Evolutionary conservation across 1,140 invertebrate species (phyloP).

Genomic region (Wasmannia auropunctata): DNA sequence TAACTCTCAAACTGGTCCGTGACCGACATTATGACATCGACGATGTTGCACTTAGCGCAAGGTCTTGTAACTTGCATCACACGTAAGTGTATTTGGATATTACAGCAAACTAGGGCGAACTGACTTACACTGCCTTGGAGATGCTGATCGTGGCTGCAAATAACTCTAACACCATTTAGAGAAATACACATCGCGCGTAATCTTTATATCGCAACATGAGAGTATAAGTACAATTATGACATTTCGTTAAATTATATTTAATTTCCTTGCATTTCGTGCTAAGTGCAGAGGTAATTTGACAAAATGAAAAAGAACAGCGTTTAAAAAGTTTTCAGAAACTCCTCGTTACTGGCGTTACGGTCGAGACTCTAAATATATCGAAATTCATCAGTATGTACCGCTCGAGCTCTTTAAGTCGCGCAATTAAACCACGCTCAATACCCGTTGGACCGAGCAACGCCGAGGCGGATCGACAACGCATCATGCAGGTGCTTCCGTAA

Average conservation of each 20-base stretch:
- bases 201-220: not conserved
- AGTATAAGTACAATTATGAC: not conserved
- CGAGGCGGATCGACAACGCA: not conserved
- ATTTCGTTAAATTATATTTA: not conserved
- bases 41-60: slow-evolving; percentile 40
- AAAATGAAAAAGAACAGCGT: too few relatives aligned
- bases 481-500: slow-evolving; percentile 28
- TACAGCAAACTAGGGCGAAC: slow-evolving; percentile 25
- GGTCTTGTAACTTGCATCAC: slow-evolving; percentile 40
- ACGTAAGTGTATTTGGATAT: slow-evolving; percentile 36
- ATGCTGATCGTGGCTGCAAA: not conserved
- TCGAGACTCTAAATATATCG: too few relatives aligned
- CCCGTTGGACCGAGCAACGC: not conserved
- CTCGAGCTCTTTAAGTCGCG: not conserved
- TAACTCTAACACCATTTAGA: not conserved
- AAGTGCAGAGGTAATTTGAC: not conserved
- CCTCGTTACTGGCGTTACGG: too few relatives aligned
- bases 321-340: not conserved
- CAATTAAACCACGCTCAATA: slow-evolving; percentile 35
- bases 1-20: slow-evolving; percentile 45
- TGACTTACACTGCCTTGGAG: not conserved
- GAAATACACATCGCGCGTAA: not conserved
- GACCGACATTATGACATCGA: slow-evolving; percentile 40
- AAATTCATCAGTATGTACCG: slow-evolving; percentile 4
- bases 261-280: not conserved